Evolutionary conservation across 2,888 invertebrate genomes (phyloP).

Genomic region (Cancer borealis): DNA sequence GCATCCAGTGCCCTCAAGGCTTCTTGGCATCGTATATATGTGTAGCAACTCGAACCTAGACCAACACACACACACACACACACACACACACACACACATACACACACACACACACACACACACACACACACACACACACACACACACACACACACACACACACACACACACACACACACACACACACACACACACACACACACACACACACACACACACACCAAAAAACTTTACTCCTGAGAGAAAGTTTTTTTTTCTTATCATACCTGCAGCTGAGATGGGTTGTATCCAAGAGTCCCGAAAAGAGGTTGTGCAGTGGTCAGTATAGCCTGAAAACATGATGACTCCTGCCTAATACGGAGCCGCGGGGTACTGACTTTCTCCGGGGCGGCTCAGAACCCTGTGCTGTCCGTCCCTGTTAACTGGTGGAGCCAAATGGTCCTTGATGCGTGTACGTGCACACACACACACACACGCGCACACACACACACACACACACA

Average conservation of each 20-base stretch:
- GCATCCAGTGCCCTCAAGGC: neutral
- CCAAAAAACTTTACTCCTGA: neutral
- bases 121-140: conserved; percentile 49
- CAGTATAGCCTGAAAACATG: conserved; percentile 17
- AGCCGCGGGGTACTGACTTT: neutral
- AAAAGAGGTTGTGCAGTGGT: neutral
- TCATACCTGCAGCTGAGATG: neutral
- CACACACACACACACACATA: conserved; percentile 45
- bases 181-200: too few species aligned
- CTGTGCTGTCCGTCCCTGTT: neutral
- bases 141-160: too few species aligned
- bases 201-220: too few species aligned
- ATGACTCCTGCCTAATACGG: conserved; percentile 19
- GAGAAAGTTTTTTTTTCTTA: neutral
- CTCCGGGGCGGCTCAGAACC: conserved; percentile 42
- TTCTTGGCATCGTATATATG: neutral
- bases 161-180: too few species aligned
- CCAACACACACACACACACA: conserved; percentile 34
- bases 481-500: conserved; percentile 30
- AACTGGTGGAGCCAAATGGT: too few species aligned
- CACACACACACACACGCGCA: conserved; percentile 27
- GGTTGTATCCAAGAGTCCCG: neutral
- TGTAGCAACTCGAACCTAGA: neutral
- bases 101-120: conserved; percentile 46
- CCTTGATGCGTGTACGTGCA: neutral